phyloP scores from a whole-genome alignment of 2,888 invertebrate species.

The Cancer borealis region DNA sequence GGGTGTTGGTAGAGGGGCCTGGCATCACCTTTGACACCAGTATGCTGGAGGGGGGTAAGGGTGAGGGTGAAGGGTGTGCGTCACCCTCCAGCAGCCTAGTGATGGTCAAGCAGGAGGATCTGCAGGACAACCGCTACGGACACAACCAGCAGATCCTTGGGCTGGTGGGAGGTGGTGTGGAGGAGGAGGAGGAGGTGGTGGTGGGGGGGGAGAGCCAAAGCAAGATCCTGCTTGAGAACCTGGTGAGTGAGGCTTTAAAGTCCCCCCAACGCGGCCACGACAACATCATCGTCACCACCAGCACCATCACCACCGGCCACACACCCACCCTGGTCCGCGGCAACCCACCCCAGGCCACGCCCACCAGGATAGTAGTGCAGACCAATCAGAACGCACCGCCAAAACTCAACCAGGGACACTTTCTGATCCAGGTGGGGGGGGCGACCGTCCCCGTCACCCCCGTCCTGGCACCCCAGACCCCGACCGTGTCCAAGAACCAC shows the following conservation, averaged over 20 bases:
- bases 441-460: constrained; percentile 44
- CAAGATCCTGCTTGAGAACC: constrained; percentile 61
- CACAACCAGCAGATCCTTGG: constrained; percentile 59
- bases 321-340: constrained; percentile 49
- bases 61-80: not conserved
- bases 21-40: not conserved
- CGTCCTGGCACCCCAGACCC: constrained; percentile 39
- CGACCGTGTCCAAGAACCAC: constrained; percentile 66
- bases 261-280: constrained; percentile 48
- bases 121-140: constrained; percentile 55
- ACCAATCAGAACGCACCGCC: constrained; percentile 64
- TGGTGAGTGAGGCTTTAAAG: constrained; percentile 66
- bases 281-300: constrained; percentile 69
- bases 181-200: constrained; percentile 25
- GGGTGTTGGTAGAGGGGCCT: constrained; percentile 45
- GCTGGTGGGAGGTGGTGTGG: constrained; percentile 28
- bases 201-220: constrained; percentile 44
- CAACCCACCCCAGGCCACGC: constrained; percentile 32
- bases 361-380: constrained; percentile 65
- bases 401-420: constrained; percentile 66
- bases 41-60: not conserved
- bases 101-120: constrained; percentile 61
- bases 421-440: constrained; percentile 74
- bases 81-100: not conserved
- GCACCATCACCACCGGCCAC: constrained; percentile 57